phyloP scores from a whole-genome alignment of 2,113 vertebrate genomes.

The Neoarius graeffei region DNA sequence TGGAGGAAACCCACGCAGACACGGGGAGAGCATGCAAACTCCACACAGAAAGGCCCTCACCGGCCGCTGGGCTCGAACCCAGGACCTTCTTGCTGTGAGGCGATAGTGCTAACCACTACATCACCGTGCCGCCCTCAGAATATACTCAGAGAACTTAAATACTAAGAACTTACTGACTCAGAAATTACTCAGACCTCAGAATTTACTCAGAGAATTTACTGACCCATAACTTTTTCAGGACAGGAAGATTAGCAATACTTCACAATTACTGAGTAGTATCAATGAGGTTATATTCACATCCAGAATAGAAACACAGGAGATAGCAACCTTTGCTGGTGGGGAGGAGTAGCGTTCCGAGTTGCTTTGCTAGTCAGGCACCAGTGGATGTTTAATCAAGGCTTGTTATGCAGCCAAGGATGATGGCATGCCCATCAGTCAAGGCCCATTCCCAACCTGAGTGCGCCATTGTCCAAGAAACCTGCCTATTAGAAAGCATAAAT shows the following conservation, averaged over 20 bases:
- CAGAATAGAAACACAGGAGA: background rate
- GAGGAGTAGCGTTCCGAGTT: background rate
- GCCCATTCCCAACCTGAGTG: constrained; percentile 7
- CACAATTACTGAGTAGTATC: background rate
- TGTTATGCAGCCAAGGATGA: constrained; percentile 30
- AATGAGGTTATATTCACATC: background rate
- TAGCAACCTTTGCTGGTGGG: background rate
- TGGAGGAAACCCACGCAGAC: too few relatives aligned
- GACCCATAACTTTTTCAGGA: background rate
- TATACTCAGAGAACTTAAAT: background rate
- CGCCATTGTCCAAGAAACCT: background rate
- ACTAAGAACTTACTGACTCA: background rate
- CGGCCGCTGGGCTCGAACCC: too few relatives aligned
- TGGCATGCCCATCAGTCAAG: constrained; percentile 27
- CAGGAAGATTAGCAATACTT: background rate
- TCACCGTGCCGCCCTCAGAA: background rate
- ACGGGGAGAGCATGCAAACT: too few relatives aligned
- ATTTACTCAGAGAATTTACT: background rate
- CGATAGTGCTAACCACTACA: too few relatives aligned
- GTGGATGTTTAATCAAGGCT: constrained; percentile 31
- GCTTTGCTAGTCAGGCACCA: constrained; percentile 15
- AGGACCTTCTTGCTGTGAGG: too few relatives aligned
- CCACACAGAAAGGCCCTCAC: too few relatives aligned
- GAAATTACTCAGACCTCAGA: too few relatives aligned
- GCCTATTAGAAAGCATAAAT: constrained; percentile 3